Base-by-base conservation (phyloP, 2,888 invertebrate species). In the Trichogramma evanescens region DNA sequence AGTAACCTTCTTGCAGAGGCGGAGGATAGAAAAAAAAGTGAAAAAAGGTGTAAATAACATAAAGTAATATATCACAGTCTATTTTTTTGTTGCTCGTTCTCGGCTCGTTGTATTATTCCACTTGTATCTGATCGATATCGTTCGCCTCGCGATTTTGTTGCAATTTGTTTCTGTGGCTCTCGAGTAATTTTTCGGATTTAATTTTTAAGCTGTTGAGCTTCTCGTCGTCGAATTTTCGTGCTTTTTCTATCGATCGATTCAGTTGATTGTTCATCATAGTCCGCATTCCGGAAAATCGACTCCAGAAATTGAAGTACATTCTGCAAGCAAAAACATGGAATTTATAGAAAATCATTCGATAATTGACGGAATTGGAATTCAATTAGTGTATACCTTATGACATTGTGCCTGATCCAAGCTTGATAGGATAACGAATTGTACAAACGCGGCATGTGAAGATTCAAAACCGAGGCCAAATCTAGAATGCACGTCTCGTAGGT, bases 401-500 rank as follows among this genome's bases (percentile, higher is more conserved):
- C 2, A 2, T 62, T 38, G 42, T 67, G 67, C 41, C 45, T 64
- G 5, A 73, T 61, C 67, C 70, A 67, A 8, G 56, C 45, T 0
- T 1, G 4, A 56, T 70, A 70, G 6, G 68, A 64, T 26, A 74
- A 39, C 0, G 69, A 63, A 1, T 68, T 63, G 55, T 67, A 66
- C 1, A 76, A 53, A 38, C 69, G 50, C 3, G 74, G 72, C 68
- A 71, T 69, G 1, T 66, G 57, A 0, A 78, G 52, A 43, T 69
- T 67, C 39, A 78, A 50, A 1, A 75, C 51, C 53, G 74, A 71
- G 5, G 72, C 68, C 5, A 77, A 56, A 56, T 73, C 75, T 1
- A 76, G 60, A 10, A 78, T 50, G 1, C 63, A 46, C 0, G 63
- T 62, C 56, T 77, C 75, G 58, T 73, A 79, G 7, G 63, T 65